These are phyloP conservation scores for Eudasyphora cyanicolor DNA, from an alignment of 2,888 invertebrate genomes.

Conservation along the genomic window DNA sequence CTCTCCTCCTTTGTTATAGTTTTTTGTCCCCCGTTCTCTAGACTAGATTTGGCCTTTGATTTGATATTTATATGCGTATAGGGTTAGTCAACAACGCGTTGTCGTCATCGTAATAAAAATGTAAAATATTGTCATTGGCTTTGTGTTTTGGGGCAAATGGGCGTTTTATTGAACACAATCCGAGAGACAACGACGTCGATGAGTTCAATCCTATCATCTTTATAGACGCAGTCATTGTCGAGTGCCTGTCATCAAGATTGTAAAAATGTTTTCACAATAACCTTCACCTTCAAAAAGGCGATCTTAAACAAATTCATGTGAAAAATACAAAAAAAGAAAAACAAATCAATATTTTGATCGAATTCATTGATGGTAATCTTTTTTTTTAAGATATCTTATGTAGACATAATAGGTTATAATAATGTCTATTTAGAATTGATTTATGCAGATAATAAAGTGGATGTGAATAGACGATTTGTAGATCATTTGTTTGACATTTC, in stretches of 20 bases:
- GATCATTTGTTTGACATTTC: slow-evolving; percentile 5
- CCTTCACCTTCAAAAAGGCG: not conserved
- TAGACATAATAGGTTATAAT: slow-evolving; percentile 18
- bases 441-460: slow-evolving; percentile 13
- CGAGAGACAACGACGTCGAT: too few relatives aligned
- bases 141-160: slow-evolving; percentile 37
- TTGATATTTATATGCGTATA: slow-evolving; percentile 35
- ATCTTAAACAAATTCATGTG: not conserved
- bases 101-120: slow-evolving; percentile 30
- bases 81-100: not conserved
- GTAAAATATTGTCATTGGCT: slow-evolving; percentile 35
- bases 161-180: slow-evolving; percentile 56
- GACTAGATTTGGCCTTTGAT: not conserved
- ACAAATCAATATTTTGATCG: slow-evolving; percentile 46
- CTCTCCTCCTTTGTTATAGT: slow-evolving; percentile 52
- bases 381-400: not conserved
- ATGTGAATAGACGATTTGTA: not conserved
- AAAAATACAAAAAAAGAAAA: too few relatives aligned
- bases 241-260: slow-evolving; percentile 24
- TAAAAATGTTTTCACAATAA: slow-evolving; percentile 43
- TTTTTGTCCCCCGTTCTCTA: not conserved
- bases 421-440: slow-evolving; percentile 34
- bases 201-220: not conserved
- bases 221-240: not conserved
- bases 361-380: not conserved